These are phyloP conservation scores for Istiophorus platypterus DNA, from an alignment of 2,113 vertebrate genomes.

Conservation along the genomic window DNA sequence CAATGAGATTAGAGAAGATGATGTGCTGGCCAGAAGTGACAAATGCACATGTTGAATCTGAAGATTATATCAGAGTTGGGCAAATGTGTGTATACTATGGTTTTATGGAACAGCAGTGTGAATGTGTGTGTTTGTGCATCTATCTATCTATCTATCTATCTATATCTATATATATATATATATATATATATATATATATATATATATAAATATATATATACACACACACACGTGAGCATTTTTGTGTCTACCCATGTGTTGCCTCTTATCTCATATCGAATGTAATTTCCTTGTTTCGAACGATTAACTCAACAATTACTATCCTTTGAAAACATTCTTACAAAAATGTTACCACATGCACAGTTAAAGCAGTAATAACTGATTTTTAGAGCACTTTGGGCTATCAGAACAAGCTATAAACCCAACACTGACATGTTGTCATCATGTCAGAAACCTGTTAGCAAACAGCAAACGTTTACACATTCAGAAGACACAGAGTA, in stretches of 20 bases:
- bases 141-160: too few relatives aligned
- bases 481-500: background rate
- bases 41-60: constrained; percentile 38
- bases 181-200: too few relatives aligned
- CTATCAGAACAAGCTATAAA: background rate
- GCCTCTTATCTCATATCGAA: background rate
- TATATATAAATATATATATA: too few relatives aligned
- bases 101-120: background rate
- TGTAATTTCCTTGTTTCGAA: background rate
- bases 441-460: too few relatives aligned
- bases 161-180: too few relatives aligned
- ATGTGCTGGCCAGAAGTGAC: constrained; percentile 46
- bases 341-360: background rate
- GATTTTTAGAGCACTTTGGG: background rate
- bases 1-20: constrained; percentile 64
- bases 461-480: background rate
- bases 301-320: background rate
- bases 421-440: too few relatives aligned
- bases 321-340: background rate
- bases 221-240: too few relatives aligned
- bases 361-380: constrained; percentile 6
- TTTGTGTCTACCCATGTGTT: background rate
- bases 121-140: too few relatives aligned
- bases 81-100: constrained; percentile 8
- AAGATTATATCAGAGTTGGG: constrained; percentile 37